Conservation (phyloP, 2,113 vertebrate species). For the Eretmochelys imbricata region DNA sequence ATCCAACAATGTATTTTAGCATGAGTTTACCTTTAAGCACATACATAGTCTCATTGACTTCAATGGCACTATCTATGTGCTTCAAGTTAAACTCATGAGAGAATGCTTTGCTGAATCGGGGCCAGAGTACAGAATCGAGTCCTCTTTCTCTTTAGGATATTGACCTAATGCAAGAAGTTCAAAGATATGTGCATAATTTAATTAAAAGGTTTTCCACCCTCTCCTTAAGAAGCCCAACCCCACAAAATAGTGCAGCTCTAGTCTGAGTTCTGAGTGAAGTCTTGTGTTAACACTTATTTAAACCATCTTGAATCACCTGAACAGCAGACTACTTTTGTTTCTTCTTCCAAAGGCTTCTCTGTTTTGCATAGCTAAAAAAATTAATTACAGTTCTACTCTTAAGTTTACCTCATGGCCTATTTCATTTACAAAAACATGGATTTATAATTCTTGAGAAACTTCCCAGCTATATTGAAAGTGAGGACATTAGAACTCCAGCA, state of each 20-base stretch:
- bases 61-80: neutral
- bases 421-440: neutral
- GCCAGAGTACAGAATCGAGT: conserved; percentile 30
- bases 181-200: neutral
- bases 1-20: conserved; percentile 52
- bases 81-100: conserved; percentile 22
- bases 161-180: conserved; percentile 22
- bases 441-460: conserved; percentile 10
- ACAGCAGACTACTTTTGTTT: neutral
- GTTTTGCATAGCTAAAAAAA: neutral
- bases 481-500: conserved; percentile 26
- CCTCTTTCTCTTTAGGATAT: conserved; percentile 9
- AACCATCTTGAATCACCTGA: neutral
- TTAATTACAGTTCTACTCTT: conserved; percentile 37
- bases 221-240: neutral
- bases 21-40: conserved; percentile 43
- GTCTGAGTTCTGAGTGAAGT: neutral
- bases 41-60: conserved; percentile 34
- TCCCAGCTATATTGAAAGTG: neutral
- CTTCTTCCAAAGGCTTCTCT: neutral
- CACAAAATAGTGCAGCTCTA: neutral
- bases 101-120: conserved; percentile 52
- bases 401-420: conserved; percentile 33
- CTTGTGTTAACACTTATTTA: neutral
- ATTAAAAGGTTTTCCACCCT: neutral